Evolutionary conservation across 2,113 vertebrate genomes (phyloP).

Genomic region (Phyllostomus discolor): DNA sequence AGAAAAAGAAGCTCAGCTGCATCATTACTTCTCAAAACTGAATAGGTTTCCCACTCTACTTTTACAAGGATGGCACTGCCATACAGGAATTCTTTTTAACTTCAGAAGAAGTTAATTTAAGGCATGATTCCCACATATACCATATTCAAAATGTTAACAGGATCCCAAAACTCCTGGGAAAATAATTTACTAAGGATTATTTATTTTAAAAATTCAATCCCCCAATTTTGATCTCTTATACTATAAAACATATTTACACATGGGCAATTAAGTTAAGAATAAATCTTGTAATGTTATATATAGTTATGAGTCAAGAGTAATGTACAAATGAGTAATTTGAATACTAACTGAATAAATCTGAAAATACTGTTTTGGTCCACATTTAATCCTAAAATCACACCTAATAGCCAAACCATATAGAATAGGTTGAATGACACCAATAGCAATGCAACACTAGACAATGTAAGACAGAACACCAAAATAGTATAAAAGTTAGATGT

Average conservation of each 20-base stretch:
- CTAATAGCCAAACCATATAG: neutral
- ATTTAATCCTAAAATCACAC: slow-evolving; percentile 41
- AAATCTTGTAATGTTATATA: slow-evolving; percentile 11
- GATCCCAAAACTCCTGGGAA: slow-evolving; percentile 54
- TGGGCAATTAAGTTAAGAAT: neutral
- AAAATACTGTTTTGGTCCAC: slow-evolving; percentile 1
- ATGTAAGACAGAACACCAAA: neutral
- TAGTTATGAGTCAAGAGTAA: slow-evolving; percentile 25
- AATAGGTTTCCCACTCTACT: slow-evolving; percentile 19
- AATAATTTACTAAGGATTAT: slow-evolving; percentile 8
- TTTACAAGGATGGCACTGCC: neutral
- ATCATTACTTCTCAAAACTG: slow-evolving; percentile 65
- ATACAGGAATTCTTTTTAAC: slow-evolving; percentile 17
- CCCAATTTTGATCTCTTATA: slow-evolving; percentile 29
- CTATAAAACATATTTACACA: slow-evolving; percentile 57
- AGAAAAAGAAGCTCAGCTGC: slow-evolving; percentile 54
- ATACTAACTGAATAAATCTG: neutral
- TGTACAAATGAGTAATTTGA: slow-evolving; percentile 16
- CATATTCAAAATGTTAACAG: slow-evolving; percentile 60
- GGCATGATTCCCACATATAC: slow-evolving; percentile 49
- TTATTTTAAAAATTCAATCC: slow-evolving; percentile 33
- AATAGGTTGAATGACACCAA: neutral
- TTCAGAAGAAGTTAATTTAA: slow-evolving; percentile 55
- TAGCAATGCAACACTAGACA: neutral
- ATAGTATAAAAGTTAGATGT: neutral